Base-by-base conservation (phyloP, 2,797 vertebrate species). In the Carapus acus region DNA sequence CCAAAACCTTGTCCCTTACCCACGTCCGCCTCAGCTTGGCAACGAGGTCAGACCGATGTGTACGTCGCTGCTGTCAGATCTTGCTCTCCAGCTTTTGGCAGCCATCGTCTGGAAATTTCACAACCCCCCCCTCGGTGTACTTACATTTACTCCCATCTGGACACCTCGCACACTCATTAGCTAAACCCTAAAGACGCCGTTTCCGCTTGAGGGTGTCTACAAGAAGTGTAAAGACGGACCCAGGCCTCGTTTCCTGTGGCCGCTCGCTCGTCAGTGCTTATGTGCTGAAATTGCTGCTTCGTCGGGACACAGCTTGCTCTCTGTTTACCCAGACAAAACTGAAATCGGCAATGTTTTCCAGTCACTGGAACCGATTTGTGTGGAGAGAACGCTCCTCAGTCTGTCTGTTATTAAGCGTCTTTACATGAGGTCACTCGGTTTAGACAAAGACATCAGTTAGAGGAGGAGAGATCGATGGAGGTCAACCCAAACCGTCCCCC, bases 71-170 rank as follows among this genome's bases (percentile, higher is more conserved):
- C 54, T 14, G 36, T 20, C 23, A 54, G 19, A 58, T 59, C 21
- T 57, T 43, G 14, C 12, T 23, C 24, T 27, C 24, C 3, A 9
- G 27, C 4, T 1, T 38, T 33, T 41, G 19, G 23, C 49, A 64
- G 43, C 49, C 54, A 62, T 65, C 54, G 37, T 27, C 45, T 39
- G 27, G 22, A 41, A 34, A 2, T 44, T 44, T 21, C 22, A 54
- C 60, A 42, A 6, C n/a, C 49, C 24, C 51, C 33, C 15, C 67
- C 74, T 55, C 3, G 4, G 27, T 69, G n/a, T 54, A 51, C 77
- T 73, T 74, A 65, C 66, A 41, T 64, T 79, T 64, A 67, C 61
- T 52, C 60, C 54, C 53, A 40, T 67, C 65, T 65, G 29, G 44
- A 58, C 42, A 34, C 8, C 40, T 67, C 38, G 72, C 62, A 7